Base-by-base conservation (phyloP, 1,140 invertebrate species). In the Calliphora vicina region DNA sequence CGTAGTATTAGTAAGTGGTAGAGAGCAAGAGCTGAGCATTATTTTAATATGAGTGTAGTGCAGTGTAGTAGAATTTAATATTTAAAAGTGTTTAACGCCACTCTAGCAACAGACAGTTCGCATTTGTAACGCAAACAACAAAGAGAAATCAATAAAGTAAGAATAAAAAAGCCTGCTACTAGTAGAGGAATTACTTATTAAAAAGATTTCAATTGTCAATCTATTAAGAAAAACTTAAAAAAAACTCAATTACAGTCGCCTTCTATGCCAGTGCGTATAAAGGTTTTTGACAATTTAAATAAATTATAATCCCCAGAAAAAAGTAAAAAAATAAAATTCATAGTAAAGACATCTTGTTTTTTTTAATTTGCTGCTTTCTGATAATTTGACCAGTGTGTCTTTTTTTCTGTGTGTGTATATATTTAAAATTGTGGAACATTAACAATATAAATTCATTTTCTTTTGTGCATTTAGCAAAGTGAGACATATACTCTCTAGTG, bases 241-340 rank as follows among this genome's bases (percentile, higher is more conserved):
- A 43, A 42, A 43, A 45, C 17, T 23, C 35, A 6, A 78, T 78
- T 45, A 72, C 12, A 25, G 57, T 91, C 92, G 93, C 95, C 95
- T 96, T 96, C 95, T 96, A 93, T 94, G 93, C 95, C 95, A 96
- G 95, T 96, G 95, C 92, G 95, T 95, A 94, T 96, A 96, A 96
- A 96, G 95, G 95, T 93, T 92, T 78, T 74, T 76, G 42, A 84
- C 72, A 80, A 57, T 81, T 83, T 83, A 26, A 35, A 83, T 25
- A 74, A 83, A 42, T 83, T 80, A 50, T 83, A 78, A 76, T 72
- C 15, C 61, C 25, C 57, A 1, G 50, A 83, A 27, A 80, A 72
- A 67, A 57, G n/a, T n/a, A 74, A 72, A 25, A 15, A 50, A 50
- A 45, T 42, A 29, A 73, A 81, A 83, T 74, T 50, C 42, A 42